Evolutionary conservation across 1,140 invertebrate genomes (phyloP).

Genomic region (Panulirus ornatus): DNA sequence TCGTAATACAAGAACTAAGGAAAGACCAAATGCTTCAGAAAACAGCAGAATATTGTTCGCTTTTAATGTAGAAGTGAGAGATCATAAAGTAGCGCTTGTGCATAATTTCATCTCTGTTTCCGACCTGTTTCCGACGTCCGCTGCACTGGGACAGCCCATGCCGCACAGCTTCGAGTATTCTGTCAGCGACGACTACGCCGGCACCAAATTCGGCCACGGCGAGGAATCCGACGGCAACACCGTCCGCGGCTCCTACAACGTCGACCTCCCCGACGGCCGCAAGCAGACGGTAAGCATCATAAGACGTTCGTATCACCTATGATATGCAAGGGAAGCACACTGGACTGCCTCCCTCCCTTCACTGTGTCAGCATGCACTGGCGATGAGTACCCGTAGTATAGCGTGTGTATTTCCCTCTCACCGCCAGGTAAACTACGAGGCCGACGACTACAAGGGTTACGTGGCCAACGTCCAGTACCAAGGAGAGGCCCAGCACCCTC

Average conservation of each 20-base stretch:
- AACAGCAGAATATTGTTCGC: neutral
- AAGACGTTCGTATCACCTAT: neutral
- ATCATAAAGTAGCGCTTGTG: too few species aligned
- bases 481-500: slow-evolving; percentile 47
- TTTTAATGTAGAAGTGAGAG: too few species aligned
- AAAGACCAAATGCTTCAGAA: neutral
- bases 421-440: slow-evolving; percentile 72
- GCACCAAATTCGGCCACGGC: slow-evolving; percentile 74
- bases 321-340: too few species aligned
- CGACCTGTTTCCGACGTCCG: neutral
- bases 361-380: too few species aligned
- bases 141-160: slow-evolving; percentile 27
- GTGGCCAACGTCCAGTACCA: slow-evolving; percentile 63
- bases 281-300: slow-evolving; percentile 73
- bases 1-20: too few species aligned
- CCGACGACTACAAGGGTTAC: slow-evolving; percentile 73
- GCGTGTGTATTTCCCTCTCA: neutral
- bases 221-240: slow-evolving; percentile 76
- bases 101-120: neutral
- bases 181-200: slow-evolving; percentile 75
- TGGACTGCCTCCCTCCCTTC: too few species aligned
- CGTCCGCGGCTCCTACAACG: slow-evolving; percentile 75
- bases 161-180: slow-evolving; percentile 75
- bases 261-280: slow-evolving; percentile 76
- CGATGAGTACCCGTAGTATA: too few species aligned